Conservation (phyloP, 2,888 invertebrate species). For the Erebia epiphron region DNA sequence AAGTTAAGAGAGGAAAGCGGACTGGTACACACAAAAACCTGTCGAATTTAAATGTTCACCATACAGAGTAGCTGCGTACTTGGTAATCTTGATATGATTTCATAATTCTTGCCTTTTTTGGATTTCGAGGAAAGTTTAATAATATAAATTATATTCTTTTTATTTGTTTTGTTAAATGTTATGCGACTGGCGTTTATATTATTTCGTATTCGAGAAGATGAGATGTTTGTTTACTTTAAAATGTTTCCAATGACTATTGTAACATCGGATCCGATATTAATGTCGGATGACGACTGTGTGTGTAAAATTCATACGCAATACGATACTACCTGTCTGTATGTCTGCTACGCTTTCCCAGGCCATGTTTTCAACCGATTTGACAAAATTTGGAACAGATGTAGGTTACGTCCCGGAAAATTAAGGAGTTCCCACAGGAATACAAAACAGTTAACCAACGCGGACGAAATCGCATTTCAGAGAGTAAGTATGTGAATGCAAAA, state of each 20-base stretch:
- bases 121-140: slow-evolving; percentile 35
- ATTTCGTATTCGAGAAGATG: not conserved
- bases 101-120: slow-evolving; percentile 43
- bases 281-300: not conserved
- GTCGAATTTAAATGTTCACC: slow-evolving; percentile 46
- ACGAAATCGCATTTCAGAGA: no score
- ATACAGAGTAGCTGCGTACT: slow-evolving; percentile 39
- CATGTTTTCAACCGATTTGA: no score
- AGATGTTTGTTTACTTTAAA: not conserved
- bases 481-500: no score
- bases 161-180: slow-evolving; percentile 28
- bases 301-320: no score
- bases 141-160: slow-evolving; percentile 30
- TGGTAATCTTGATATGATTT: slow-evolving; percentile 47
- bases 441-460: no score
- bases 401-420: no score
- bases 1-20: slow-evolving; percentile 41
- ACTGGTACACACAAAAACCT: slow-evolving; percentile 41
- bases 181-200: slow-evolving; percentile 12
- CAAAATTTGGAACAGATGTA: no score
- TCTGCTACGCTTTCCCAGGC: no score
- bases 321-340: no score
- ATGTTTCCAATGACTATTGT: not conserved
- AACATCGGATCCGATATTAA: not conserved
- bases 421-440: no score